Evolutionary conservation across 2,113 vertebrate species (phyloP).

Genomic region (Jacana jacana): DNA sequence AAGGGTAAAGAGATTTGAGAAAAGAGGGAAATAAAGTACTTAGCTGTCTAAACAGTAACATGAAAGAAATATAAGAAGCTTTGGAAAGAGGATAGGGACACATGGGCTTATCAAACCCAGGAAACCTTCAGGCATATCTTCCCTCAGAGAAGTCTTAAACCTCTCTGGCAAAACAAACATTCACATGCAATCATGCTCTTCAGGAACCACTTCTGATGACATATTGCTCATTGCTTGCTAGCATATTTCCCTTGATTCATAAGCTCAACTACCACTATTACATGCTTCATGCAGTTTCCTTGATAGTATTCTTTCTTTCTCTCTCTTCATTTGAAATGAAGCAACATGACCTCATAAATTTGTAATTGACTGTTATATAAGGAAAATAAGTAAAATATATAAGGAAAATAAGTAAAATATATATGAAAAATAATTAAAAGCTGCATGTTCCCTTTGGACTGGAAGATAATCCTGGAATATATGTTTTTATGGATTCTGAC

Average conservation of each 20-base stretch:
- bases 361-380: background rate
- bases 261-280: background rate
- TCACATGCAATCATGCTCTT: background rate
- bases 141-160: background rate
- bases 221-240: background rate
- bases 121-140: background rate
- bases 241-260: background rate
- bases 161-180: background rate
- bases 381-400: background rate
- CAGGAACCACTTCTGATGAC: background rate
- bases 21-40: background rate
- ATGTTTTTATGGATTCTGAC: background rate
- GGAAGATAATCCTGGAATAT: background rate
- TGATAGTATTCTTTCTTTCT: background rate
- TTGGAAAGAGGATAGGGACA: background rate
- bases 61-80: background rate
- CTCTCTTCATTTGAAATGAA: background rate
- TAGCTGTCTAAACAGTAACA: background rate
- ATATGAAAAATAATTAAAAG: background rate
- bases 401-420: background rate
- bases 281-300: background rate
- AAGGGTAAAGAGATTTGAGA: background rate
- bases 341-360: background rate
- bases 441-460: background rate
- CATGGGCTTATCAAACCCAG: background rate